phyloP scores from a whole-genome alignment of 2,113 vertebrate genomes.

The Cyphomyrus discorhynchus region DNA sequence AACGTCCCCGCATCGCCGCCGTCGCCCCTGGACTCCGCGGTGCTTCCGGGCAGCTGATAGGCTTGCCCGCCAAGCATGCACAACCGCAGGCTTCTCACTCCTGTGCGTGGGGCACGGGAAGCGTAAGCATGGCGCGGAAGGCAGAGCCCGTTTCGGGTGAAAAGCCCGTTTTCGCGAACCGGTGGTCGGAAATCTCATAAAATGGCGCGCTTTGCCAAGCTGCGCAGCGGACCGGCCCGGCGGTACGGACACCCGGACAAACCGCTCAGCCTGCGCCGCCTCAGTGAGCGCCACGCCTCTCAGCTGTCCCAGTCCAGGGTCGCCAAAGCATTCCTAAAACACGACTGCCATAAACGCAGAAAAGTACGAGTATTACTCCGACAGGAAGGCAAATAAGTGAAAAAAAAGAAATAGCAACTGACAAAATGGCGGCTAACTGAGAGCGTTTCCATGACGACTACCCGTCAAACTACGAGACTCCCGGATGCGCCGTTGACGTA shows the following conservation, averaged over 20 bases:
- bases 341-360: constrained; percentile 54
- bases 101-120: neutral
- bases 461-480: constrained; percentile 75
- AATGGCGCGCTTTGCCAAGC: constrained; percentile 96
- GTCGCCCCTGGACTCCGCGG: constrained; percentile 18
- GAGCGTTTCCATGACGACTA: constrained; percentile 86
- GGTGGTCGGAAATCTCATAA: constrained; percentile 79
- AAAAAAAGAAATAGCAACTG: constrained; percentile 71
- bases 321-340: constrained; percentile 48
- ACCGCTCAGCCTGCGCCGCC: constrained; percentile 53
- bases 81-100: neutral
- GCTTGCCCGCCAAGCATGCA: constrained; percentile 20
- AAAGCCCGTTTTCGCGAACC: neutral
- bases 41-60: constrained; percentile 41
- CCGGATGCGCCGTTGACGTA: constrained; percentile 75
- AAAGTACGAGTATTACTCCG: constrained; percentile 71
- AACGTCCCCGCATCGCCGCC: constrained; percentile 25
- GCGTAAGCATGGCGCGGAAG: neutral
- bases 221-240: constrained; percentile 88
- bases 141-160: neutral
- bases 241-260: constrained; percentile 68
- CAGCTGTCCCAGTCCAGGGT: constrained; percentile 49
- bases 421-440: constrained; percentile 96
- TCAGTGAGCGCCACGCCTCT: constrained; percentile 46
- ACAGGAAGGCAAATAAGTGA: constrained; percentile 82